A percentile compares a stretch with the other conserved stretches of the same genome.
phyloP scores from a whole-genome alignment of 1,140 invertebrate genomes.

The Bombus impatiens region DNA sequence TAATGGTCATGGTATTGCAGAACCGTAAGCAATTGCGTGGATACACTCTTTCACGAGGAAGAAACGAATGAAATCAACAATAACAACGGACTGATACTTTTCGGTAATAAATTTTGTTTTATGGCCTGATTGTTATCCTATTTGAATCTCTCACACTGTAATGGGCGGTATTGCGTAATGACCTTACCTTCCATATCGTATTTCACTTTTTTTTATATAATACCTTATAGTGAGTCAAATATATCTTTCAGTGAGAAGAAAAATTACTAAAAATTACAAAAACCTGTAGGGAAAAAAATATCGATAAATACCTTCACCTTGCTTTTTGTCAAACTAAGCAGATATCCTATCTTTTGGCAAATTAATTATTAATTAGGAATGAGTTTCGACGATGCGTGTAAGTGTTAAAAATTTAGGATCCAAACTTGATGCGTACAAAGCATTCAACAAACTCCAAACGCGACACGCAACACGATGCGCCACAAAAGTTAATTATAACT shows the following conservation, averaged over 20 bases:
- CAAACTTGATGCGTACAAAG: too few species aligned
- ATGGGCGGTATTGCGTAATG: neutral
- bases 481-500: too few species aligned
- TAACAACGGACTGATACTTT: conserved; percentile 10
- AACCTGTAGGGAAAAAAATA: too few species aligned
- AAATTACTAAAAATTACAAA: neutral
- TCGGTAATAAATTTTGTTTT: conserved; percentile 25
- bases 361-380: too few species aligned
- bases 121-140: neutral
- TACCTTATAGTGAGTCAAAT: neutral
- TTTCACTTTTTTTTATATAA: neutral
- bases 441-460: too few species aligned
- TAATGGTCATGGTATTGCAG: neutral
- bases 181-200: neutral
- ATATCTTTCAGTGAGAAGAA: neutral
- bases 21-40: conserved; percentile 26
- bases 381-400: too few species aligned
- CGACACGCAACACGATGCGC: too few species aligned
- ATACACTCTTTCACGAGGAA: neutral
- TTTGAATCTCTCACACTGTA: neutral
- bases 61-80: neutral
- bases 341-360: too few species aligned
- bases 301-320: too few species aligned
- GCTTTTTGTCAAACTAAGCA: too few species aligned
- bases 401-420: too few species aligned